These are phyloP conservation scores for Liposcelis brunnea DNA, from an alignment of 2,888 invertebrate species.

Conservation along the genomic window DNA sequence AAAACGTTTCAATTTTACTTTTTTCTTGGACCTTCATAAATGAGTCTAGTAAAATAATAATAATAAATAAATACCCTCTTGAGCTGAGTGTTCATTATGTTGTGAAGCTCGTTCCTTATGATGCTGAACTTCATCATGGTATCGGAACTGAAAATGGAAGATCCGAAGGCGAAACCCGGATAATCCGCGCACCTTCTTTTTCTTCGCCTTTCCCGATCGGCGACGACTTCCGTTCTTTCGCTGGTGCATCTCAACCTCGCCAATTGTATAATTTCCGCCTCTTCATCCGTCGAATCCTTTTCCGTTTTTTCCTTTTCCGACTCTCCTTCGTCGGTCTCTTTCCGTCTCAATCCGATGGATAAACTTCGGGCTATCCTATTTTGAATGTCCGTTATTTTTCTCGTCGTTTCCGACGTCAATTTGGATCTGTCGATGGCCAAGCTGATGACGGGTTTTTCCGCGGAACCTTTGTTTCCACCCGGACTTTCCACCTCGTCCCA, in stretches of 20 bases:
- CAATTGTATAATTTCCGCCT: slow-evolving; percentile 63
- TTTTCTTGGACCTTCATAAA: too few relatives aligned
- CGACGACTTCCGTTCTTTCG: slow-evolving; percentile 73
- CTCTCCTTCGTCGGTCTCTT: slow-evolving; percentile 18
- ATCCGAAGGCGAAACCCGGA: slow-evolving; percentile 79
- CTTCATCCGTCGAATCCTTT: slow-evolving; percentile 31
- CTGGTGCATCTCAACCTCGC: slow-evolving; percentile 75
- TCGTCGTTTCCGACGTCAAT: slow-evolving; percentile 21
- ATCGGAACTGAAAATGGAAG: slow-evolving; percentile 86
- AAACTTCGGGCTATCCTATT: neutral
- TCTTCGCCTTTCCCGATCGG: slow-evolving; percentile 60
- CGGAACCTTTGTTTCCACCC: too few relatives aligned
- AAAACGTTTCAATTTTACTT: too few relatives aligned
- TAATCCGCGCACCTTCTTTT: slow-evolving; percentile 75
- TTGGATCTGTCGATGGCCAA: too few relatives aligned
- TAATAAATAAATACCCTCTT: too few relatives aligned
- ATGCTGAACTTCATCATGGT: slow-evolving; percentile 97
- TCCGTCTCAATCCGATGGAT: too few relatives aligned
- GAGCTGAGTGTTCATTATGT: slow-evolving; percentile 89
- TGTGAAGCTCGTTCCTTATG: slow-evolving; percentile 92
- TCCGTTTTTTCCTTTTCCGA: slow-evolving; percentile 17
- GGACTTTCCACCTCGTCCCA: too few relatives aligned
- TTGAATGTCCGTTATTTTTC: neutral
- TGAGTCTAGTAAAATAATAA: too few relatives aligned
- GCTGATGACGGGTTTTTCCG: too few relatives aligned